Evolutionary conservation across 2,888 invertebrate genomes (phyloP), one percentile per base, ranked within the genome.

Genomic region (Drosophila basisetae): DNA sequence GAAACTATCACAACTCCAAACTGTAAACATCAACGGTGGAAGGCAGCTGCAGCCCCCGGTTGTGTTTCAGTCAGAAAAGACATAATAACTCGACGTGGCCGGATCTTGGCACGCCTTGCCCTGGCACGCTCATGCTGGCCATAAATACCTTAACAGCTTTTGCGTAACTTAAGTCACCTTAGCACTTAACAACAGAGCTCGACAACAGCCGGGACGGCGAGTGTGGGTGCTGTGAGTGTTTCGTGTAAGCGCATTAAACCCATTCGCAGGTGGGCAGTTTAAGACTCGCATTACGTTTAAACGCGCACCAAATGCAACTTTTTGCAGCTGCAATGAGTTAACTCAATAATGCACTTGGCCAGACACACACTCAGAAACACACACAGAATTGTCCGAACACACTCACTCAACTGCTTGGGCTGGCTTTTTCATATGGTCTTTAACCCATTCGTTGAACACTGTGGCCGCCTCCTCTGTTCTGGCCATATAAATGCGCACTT

Each of bases 91-190:
- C 47, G 61, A 25, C 33, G 30, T 41, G 39, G 53, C 76, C 63
- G 72, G 67, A 76, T 61, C 63, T 60, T 77, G 78, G 58, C 78
- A 74, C 75, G 56, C 77, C 79, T 61, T 43, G 39, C 22, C 18
- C 53, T 63, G 62, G 52, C 67, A 63, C 60, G 64, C 82, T 77
- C 62, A 50, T 61, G 62, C 68, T 75, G 78, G 70, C 76, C 84
- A 87, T 87, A 88, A 87, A 87, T 88, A 83, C 86, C 84, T 88
- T 86, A 86, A 87, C 89, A 82, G 86, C 84, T 88, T 87, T 88
- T 82, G 82, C 78, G 76, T 69, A 82, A 76, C 84, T 87, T 86
- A 84, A 86, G 86, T 86, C 88, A 84, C 84, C 82, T 86, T 73
- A 82, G 76, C 86, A 83, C 83, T 78, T 82, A 76, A 81, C 63